Evolutionary conservation across 2,113 vertebrate species (phyloP), one percentile per base, ranked within the genome.

Genomic region (Odontesthes bonariensis): DNA sequence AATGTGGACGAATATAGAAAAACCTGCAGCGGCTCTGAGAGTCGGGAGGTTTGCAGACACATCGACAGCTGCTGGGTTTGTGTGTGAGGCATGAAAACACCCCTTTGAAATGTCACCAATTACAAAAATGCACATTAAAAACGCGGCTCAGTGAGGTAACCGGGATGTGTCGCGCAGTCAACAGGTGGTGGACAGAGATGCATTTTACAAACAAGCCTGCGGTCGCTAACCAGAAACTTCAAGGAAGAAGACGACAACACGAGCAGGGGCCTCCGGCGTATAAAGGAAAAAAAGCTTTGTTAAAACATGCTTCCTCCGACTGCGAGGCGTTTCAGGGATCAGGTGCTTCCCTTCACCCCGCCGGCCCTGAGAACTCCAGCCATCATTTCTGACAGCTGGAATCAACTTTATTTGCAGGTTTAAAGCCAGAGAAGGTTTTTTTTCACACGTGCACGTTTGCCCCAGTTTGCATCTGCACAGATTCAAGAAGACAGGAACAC

Each of bases 11-110:
- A 56, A 63, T n/a, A 62, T 51, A 69, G 58, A 16, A 70, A n/a
- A 77, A 65, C 22, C 67, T 71, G 65, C 65, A 56, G 62, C 44
- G 7, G 55, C 44, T 14, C 32, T 55, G 20, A 40, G 56, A 60
- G 46, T 8, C 33, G 5, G 19, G 53, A 8, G 53, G 51, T 56
- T 69, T 73, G 33, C 54, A 55, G 53, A 67, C 70, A 12, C 69
- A 27, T 4, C 19, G 33, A 7, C 42, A 65, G 68, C 68, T 71
- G 59, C 32, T 27, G 13, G n/a, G 20, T 4, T 8, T 35, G 35
- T 35, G 35, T 35, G 35, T n/a, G n/a, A n/a, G n/a, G n/a, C 35
- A 5, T 8, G 35, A 14, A 44, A 44, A 44, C 42, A 14, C 46
- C 17, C 46, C 6, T 49, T 38, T 38, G 10, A 7, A 8, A 38